These are phyloP conservation scores for Steinernema hermaphroditum DNA, from an alignment of 2,888 invertebrate species.

Conservation along the genomic window DNA sequence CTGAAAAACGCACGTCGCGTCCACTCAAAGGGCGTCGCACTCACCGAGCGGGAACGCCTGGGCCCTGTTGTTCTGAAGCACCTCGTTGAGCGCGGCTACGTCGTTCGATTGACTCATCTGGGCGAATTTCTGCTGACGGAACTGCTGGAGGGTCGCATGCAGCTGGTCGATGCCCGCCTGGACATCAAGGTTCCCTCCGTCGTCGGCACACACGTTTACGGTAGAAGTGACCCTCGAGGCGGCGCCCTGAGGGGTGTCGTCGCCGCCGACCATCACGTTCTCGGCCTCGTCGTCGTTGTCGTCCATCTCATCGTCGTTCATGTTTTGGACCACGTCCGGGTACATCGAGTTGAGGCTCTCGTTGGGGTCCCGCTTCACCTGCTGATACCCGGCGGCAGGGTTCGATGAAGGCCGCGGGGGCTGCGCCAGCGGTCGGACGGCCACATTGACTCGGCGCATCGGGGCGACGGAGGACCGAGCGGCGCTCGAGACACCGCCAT, in stretches of 20 bases:
- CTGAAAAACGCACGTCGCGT: background rate
- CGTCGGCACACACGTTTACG: conserved; percentile 10
- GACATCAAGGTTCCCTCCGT: background rate
- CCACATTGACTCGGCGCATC: background rate
- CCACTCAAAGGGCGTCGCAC: background rate
- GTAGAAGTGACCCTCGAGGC: conserved; percentile 21
- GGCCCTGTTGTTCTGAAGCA: conserved; percentile 12
- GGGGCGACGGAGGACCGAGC: background rate
- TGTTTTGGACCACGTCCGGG: background rate
- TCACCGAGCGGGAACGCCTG: conserved; percentile 13
- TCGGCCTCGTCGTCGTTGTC: background rate
- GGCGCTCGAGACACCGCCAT: background rate
- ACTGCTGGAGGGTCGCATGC: background rate
- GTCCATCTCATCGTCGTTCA: conserved; percentile 17
- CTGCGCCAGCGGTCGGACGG: too few species aligned
- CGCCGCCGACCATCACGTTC: conserved; percentile 23
- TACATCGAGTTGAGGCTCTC: conserved; percentile 13
- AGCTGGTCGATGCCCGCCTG: background rate
- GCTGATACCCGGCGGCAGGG: background rate
- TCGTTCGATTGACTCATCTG: conserved; percentile 19
- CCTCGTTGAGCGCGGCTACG: conserved; percentile 13
- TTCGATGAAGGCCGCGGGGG: too few species aligned
- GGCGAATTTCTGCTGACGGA: background rate
- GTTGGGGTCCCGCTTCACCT: background rate
- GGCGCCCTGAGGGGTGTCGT: conserved; percentile 20